phyloP scores from a whole-genome alignment of 2,113 vertebrate genomes.

The Actenoides lindsayi region DNA sequence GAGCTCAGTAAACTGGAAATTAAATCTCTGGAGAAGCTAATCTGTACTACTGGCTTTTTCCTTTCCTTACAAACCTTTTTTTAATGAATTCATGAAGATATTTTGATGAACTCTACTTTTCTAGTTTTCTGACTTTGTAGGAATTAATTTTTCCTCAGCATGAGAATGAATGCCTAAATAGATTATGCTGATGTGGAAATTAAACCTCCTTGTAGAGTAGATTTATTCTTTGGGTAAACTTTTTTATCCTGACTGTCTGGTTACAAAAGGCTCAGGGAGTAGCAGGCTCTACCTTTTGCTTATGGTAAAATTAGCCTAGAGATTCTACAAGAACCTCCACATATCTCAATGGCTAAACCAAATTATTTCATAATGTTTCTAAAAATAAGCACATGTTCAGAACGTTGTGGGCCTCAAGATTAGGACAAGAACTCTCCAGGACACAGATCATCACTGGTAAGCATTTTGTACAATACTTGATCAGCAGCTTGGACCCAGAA shows the following conservation, averaged over 20 bases:
- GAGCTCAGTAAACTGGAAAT: neutral
- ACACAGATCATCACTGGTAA: neutral
- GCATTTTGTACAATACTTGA: accelerated
- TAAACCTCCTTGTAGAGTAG: neutral
- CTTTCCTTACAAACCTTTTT: neutral
- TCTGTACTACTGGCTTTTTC: neutral
- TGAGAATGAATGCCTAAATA: neutral
- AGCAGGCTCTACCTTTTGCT: neutral
- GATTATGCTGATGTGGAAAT: neutral
- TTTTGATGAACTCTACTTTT: neutral
- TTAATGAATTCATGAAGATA: neutral
- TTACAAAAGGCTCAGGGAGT: neutral
- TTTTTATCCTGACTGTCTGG: neutral
- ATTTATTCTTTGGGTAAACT: neutral
- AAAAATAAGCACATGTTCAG: neutral
- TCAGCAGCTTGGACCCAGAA: neutral
- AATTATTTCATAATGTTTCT: neutral
- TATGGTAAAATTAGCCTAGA: neutral
- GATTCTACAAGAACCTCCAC: neutral
- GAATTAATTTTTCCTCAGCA: neutral
- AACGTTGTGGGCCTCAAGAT: neutral
- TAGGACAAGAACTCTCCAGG: neutral
- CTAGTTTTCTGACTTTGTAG: neutral
- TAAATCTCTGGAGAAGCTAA: neutral
- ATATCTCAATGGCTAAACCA: neutral